phyloP scores from a whole-genome alignment of 2,113 vertebrate genomes.

The Anser cygnoides region DNA sequence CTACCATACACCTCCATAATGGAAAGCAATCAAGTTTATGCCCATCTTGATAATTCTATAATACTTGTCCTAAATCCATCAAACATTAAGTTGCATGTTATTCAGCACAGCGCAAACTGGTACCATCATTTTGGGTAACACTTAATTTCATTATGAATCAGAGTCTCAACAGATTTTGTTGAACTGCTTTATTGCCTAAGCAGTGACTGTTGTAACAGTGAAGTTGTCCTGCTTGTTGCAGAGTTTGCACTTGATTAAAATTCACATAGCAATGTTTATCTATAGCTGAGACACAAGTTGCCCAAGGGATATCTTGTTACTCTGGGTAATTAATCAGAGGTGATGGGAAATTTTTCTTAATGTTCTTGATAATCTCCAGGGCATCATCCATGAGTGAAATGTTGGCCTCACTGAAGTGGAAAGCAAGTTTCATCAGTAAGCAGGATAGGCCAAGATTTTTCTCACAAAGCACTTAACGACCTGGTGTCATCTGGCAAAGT shows the following conservation, averaged over 20 bases:
- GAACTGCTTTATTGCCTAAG: background rate
- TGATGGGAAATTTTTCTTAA: conserved; percentile 61
- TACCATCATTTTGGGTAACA: background rate
- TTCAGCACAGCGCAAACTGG: background rate
- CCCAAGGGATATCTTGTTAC: conserved; percentile 44
- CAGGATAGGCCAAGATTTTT: conserved; percentile 56
- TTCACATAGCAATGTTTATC: conserved; percentile 9
- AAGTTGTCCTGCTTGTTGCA: background rate
- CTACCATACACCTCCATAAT: background rate
- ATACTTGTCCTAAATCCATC: background rate
- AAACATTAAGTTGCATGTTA: background rate
- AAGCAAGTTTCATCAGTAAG: conserved; percentile 52
- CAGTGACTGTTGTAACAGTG: background rate
- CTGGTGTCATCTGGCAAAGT: conserved; percentile 52
- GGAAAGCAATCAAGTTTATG: background rate
- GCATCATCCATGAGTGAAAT: conserved; percentile 47
- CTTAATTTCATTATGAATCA: background rate
- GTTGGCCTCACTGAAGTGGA: conserved; percentile 54
- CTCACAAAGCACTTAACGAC: conserved; percentile 57
- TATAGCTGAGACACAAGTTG: background rate
- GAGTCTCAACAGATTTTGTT: background rate
- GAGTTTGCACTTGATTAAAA: conserved; percentile 12
- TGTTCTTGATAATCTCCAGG: conserved; percentile 55
- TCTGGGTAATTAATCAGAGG: conserved; percentile 47
- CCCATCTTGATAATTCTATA: background rate